Conservation (phyloP, 2,797 vertebrate genomes). For the Megalops cyprinoides region DNA sequence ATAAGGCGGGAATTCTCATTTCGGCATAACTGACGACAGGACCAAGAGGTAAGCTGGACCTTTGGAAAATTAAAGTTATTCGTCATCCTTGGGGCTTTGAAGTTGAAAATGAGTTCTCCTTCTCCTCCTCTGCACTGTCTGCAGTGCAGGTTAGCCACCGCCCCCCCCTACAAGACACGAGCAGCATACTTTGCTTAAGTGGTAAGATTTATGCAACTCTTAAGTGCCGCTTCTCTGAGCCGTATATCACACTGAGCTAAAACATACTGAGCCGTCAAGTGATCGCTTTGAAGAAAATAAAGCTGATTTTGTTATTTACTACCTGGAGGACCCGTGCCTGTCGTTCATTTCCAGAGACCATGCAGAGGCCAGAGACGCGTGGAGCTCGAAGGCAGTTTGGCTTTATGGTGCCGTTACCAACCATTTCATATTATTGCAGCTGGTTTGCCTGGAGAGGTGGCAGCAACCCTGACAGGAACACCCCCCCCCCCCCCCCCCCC, state of each 20-base stretch:
- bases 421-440: no score
- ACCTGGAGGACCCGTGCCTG: slow-evolving; percentile 30
- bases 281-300: slow-evolving; percentile 36
- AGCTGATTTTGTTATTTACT: slow-evolving; percentile 41
- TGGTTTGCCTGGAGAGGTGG: no score
- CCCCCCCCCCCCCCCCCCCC: no score
- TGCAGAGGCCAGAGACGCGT: slow-evolving; percentile 33
- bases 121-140: neutral
- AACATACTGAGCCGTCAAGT: slow-evolving; percentile 32
- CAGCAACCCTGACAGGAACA: no score
- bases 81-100: slow-evolving; percentile 4
- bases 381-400: slow-evolving; percentile 20
- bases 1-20: neutral
- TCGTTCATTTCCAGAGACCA: slow-evolving; percentile 34
- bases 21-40: neutral
- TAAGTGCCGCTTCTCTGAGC: slow-evolving; percentile 4
- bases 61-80: neutral
- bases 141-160: neutral
- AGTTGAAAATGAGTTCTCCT: neutral
- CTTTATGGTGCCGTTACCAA: slow-evolving; percentile 40
- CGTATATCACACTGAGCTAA: slow-evolving; percentile 40
- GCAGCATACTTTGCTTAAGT: slow-evolving; percentile 16
- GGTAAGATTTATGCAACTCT: slow-evolving; percentile 31
- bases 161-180: no score
- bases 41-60: neutral